Percentiles rank a stretch among this genome's conserved stretches.
phyloP scores from a whole-genome alignment of 1,140 invertebrate genomes.

The Lepidurus arcticus region DNA sequence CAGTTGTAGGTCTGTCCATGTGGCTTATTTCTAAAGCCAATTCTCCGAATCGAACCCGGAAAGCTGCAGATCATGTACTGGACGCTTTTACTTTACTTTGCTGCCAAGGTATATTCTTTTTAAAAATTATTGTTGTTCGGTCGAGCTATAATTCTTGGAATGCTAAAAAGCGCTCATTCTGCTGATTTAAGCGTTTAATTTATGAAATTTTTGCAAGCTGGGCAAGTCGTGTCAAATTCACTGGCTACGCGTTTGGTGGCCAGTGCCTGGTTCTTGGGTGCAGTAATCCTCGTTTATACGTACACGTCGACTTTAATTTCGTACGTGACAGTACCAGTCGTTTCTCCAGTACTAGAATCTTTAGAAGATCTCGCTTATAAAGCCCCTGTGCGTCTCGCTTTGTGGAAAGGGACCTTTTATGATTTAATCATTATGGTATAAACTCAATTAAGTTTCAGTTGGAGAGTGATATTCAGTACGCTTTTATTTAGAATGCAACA shows the following conservation, averaged over 20 bases:
- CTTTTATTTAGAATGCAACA: neutral
- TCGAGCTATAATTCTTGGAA: neutral
- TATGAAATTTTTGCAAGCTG: neutral
- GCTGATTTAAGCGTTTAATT: neutral
- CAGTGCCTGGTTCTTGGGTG: constrained; percentile 18
- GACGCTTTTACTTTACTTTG: neutral
- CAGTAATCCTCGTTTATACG: constrained; percentile 17
- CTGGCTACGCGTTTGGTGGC: neutral
- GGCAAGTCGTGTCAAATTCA: neutral
- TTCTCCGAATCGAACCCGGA: neutral
- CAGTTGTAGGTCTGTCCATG: neutral
- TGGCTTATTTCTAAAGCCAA: neutral
- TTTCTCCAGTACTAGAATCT: neutral
- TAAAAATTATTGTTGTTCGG: neutral
- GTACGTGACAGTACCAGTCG: constrained; percentile 27
- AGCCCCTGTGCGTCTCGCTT: neutral
- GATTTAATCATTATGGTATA: constrained; percentile 7
- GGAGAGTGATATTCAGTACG: neutral
- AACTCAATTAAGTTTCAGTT: neutral
- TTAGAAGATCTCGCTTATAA: constrained; percentile 11
- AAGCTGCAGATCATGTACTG: neutral
- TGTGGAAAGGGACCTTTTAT: neutral
- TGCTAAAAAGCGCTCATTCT: neutral
- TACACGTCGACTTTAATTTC: constrained; percentile 27
- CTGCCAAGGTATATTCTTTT: neutral